A percentile compares a stretch with the other conserved stretches of the same genome.
Evolutionary conservation across 1,140 invertebrate species (phyloP).

Genomic region (Carposina sasakii): DNA sequence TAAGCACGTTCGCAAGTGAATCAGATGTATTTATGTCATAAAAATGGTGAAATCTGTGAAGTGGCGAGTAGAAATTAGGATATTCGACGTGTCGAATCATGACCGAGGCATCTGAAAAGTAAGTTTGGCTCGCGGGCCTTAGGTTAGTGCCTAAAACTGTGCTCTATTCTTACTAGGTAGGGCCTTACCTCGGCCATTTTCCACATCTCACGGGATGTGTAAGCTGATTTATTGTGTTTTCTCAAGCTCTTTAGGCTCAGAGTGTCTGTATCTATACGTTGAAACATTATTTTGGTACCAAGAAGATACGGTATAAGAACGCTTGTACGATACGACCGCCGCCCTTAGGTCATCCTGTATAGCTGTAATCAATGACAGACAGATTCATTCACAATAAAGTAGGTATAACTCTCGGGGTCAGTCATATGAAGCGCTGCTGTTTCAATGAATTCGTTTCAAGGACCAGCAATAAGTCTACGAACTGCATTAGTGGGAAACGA

Average conservation of each 20-base stretch:
- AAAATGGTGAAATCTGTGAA: slow-evolving; percentile 80
- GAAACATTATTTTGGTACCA: too few species aligned
- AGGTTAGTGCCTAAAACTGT: slow-evolving; percentile 45
- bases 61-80: slow-evolving; percentile 79
- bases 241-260: neutral
- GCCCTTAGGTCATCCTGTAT: slow-evolving; percentile 59
- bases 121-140: slow-evolving; percentile 62
- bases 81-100: slow-evolving; percentile 81
- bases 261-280: too few species aligned
- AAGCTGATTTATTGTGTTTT: slow-evolving; percentile 36
- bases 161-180: slow-evolving; percentile 58
- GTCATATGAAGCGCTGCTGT: slow-evolving; percentile 29
- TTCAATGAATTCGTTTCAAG: too few species aligned
- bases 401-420: slow-evolving; percentile 55
- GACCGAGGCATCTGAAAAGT: slow-evolving; percentile 84
- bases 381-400: slow-evolving; percentile 68
- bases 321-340: slow-evolving; percentile 45
- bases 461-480: too few species aligned
- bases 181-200: slow-evolving; percentile 68
- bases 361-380: slow-evolving; percentile 62
- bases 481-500: neutral
- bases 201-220: slow-evolving; percentile 41
- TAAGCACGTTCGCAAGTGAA: slow-evolving; percentile 66
- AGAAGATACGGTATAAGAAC: slow-evolving; percentile 9
- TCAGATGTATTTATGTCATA: slow-evolving; percentile 79